Evolutionary conservation across 37 sponge, comb jelly and placozoan species (phyloP).

Genomic region (Amphimedon queenslandica): DNA sequence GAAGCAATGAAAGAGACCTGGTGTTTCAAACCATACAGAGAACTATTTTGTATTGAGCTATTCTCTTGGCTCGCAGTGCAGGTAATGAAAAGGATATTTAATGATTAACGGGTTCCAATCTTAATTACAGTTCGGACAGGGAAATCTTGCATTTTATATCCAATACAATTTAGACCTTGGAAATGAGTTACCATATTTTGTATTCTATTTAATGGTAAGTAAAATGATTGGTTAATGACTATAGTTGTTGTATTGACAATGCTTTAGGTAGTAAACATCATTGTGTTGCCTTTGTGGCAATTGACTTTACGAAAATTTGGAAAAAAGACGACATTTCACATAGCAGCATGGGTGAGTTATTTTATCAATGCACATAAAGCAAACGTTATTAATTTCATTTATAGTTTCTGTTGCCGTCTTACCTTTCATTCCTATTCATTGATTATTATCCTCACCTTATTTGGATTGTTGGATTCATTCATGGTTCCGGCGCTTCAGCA

Average conservation of each 20-base stretch:
- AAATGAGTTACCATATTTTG: too few species aligned
- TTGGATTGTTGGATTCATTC: slow-evolving; percentile 32
- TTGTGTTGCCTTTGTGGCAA: slow-evolving; percentile 79
- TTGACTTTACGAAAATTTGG: slow-evolving; percentile 48
- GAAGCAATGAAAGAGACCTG: slow-evolving; percentile 33
- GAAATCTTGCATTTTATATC: slow-evolving; percentile 64
- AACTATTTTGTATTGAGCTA: slow-evolving; percentile 44
- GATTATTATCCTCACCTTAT: slow-evolving; percentile 10
- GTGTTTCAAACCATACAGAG: slow-evolving; percentile 47
- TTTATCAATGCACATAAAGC: background rate
- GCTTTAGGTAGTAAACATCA: slow-evolving; percentile 34
- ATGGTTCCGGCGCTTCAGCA: slow-evolving; percentile 62
- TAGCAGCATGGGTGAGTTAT: slow-evolving; percentile 47
- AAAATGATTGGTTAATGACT: background rate
- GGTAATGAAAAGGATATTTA: slow-evolving; percentile 41
- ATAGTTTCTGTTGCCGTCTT: slow-evolving; percentile 22
- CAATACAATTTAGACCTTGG: slow-evolving; percentile 59
- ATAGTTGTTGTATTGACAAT: too few species aligned
- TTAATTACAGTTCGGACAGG: slow-evolving; percentile 58
- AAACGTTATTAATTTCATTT: background rate
- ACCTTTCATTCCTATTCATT: slow-evolving; percentile 31
- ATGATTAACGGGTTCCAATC: background rate
- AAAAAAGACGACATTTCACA: slow-evolving; percentile 63
- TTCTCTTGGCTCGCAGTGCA: slow-evolving; percentile 67
- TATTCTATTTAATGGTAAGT: too few species aligned